Percentiles rank a stretch among this genome's conserved stretches.
Evolutionary conservation across 1,140 invertebrate species (phyloP).

Genomic region (Eupristina koningsbergeri): DNA sequence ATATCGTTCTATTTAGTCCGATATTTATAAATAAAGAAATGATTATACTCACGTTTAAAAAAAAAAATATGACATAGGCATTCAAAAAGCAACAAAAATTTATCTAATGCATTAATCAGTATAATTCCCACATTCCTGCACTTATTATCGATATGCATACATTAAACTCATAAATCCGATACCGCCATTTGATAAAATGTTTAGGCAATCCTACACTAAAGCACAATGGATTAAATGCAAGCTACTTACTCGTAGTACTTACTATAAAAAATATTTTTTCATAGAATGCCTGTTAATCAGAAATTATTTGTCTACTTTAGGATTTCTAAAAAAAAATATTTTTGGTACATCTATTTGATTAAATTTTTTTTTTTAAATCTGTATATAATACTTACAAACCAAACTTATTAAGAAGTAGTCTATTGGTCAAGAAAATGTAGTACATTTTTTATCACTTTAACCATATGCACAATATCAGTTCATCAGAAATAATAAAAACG

Average conservation of each 20-base stretch:
- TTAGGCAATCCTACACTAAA: neutral
- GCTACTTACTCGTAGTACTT: slow-evolving; percentile 30
- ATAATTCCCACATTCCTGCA: neutral
- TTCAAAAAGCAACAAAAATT: slow-evolving; percentile 7
- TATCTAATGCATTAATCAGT: slow-evolving; percentile 20
- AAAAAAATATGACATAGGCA: slow-evolving; percentile 3
- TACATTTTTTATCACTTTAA: too few species aligned
- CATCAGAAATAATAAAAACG: too few species aligned
- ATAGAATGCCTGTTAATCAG: neutral
- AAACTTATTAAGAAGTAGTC: too few species aligned
- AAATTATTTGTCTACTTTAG: too few species aligned
- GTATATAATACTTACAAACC: too few species aligned
- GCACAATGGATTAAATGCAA: neutral
- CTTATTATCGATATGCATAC: slow-evolving; percentile 25
- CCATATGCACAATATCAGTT: too few species aligned
- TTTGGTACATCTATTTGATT: too few species aligned
- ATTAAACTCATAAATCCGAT: slow-evolving; percentile 43
- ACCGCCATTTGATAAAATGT: slow-evolving; percentile 33
- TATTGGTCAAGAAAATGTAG: too few species aligned
- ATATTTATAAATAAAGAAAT: neutral
- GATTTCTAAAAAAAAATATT: too few species aligned
- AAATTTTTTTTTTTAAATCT: too few species aligned
- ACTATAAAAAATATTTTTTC: neutral
- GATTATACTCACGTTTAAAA: slow-evolving; percentile 15
- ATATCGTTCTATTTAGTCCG: neutral